A percentile compares a stretch with the other conserved stretches of the same genome.
Evolutionary conservation across 2,113 vertebrate species (phyloP).

Genomic region (Galemys pyrenaicus): DNA sequence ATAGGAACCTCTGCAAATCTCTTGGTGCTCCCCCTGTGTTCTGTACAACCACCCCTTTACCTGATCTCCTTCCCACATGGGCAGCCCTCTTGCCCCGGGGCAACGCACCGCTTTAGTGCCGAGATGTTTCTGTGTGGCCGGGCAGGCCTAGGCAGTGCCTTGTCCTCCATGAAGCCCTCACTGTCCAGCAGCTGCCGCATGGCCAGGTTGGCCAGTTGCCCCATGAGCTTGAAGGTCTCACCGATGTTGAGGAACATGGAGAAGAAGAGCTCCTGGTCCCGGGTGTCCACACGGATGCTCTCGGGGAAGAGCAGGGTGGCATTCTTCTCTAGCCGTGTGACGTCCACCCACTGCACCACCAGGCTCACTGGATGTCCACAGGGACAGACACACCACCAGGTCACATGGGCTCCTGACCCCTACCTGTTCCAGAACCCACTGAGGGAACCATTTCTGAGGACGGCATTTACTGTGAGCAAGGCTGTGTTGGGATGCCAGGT

Average conservation of each 20-base stretch:
- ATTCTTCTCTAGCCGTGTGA: slow-evolving; percentile 96
- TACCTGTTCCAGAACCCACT: accelerated
- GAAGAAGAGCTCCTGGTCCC: slow-evolving; percentile 94
- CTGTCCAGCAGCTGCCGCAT: slow-evolving; percentile 96
- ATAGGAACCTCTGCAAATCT: background rate
- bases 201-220: slow-evolving; percentile 96
- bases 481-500: background rate
- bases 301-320: slow-evolving; percentile 96
- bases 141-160: slow-evolving; percentile 90
- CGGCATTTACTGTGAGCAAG: background rate
- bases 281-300: slow-evolving; percentile 94
- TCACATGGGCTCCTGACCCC: background rate
- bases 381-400: background rate
- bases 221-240: slow-evolving; percentile 98
- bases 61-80: background rate
- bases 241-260: slow-evolving; percentile 98
- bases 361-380: slow-evolving; percentile 88
- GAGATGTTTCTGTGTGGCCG: slow-evolving; percentile 94
- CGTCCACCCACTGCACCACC: slow-evolving; percentile 96
- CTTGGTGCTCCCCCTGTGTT: accelerated
- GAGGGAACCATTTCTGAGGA: background rate
- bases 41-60: too few species aligned
- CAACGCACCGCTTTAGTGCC: slow-evolving; percentile 89
- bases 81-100: background rate
- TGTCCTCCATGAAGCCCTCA: slow-evolving; percentile 92